Conservation (phyloP, 2,797 vertebrate species). For the Sebastes diaconus region DNA sequence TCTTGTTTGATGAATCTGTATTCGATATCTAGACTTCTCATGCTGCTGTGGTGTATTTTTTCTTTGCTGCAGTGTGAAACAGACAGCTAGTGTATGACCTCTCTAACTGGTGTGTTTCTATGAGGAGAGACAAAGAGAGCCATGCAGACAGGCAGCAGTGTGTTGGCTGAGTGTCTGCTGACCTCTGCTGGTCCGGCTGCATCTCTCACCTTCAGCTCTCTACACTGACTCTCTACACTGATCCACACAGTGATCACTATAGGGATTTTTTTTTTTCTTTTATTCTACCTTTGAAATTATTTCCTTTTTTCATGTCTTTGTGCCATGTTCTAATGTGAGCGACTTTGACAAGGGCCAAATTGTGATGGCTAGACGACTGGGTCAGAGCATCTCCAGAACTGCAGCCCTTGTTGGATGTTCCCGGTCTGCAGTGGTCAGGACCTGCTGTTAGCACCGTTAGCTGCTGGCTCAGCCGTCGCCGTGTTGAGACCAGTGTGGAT, state of each 20-base stretch:
- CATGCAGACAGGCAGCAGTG: not conserved
- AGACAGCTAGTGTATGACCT: not conserved
- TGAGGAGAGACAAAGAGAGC: not conserved
- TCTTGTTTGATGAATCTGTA: not conserved
- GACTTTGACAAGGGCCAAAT: too few relatives aligned
- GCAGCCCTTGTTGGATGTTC: too few relatives aligned
- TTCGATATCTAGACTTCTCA: not conserved
- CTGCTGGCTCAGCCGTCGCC: too few relatives aligned
- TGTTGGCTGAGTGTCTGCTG: slow-evolving; percentile 10
- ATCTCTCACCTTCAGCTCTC: not conserved
- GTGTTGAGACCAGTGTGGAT: too few relatives aligned
- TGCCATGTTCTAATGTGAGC: too few relatives aligned
- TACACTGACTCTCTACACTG: not conserved
- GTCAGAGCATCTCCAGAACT: too few relatives aligned
- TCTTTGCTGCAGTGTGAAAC: not conserved
- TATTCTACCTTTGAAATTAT: too few relatives aligned
- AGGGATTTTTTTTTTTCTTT: too few relatives aligned
- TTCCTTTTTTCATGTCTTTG: too few relatives aligned
- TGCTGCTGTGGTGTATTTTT: not conserved
- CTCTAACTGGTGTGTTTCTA: not conserved
- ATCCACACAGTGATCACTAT: not conserved
- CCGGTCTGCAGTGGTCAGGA: too few relatives aligned
- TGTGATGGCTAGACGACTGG: too few relatives aligned
- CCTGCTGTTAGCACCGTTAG: too few relatives aligned
- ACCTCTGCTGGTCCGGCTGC: slow-evolving; percentile 33